phyloP scores from a whole-genome alignment of 2,113 vertebrate species.

The Tetraodon nigroviridis region DNA sequence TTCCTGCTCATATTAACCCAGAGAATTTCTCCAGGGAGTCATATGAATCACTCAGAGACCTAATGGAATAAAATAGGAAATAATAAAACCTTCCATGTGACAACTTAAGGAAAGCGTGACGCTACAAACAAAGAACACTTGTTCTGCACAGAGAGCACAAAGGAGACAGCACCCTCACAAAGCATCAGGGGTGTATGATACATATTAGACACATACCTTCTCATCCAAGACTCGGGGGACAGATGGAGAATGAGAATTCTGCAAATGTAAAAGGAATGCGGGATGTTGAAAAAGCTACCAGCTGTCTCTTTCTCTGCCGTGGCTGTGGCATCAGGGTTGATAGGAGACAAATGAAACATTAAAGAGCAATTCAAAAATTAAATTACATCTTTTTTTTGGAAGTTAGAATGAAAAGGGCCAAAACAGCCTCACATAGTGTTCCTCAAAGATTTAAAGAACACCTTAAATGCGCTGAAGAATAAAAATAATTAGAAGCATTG shows the following conservation, averaged over 20 bases:
- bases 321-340: constrained; percentile 12
- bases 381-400: constrained; percentile 13
- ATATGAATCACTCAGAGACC: constrained; percentile 26
- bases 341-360: constrained; percentile 19
- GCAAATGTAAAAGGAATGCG: no score
- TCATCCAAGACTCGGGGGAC: constrained; percentile 36
- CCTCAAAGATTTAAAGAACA: constrained; percentile 8
- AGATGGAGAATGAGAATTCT: constrained; percentile 13
- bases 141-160: constrained; percentile 65
- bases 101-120: constrained; percentile 41
- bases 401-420: constrained; percentile 34
- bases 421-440: constrained; percentile 8
- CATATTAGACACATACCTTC: constrained; percentile 50
- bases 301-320: not conserved
- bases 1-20: not conserved
- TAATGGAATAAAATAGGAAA: constrained; percentile 44
- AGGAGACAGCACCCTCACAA: constrained; percentile 57
- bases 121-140: constrained; percentile 53
- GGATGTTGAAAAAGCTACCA: no score
- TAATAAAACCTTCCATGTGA: constrained; percentile 42
- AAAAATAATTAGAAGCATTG: constrained; percentile 15
- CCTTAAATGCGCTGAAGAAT: constrained; percentile 3
- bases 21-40: constrained; percentile 7
- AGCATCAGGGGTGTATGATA: constrained; percentile 32
- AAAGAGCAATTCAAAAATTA: not conserved